Evolutionary conservation across 2,113 vertebrate genomes (phyloP), one percentile per base, ranked within the genome.

Genomic region (Copsychus sechellarum): DNA sequence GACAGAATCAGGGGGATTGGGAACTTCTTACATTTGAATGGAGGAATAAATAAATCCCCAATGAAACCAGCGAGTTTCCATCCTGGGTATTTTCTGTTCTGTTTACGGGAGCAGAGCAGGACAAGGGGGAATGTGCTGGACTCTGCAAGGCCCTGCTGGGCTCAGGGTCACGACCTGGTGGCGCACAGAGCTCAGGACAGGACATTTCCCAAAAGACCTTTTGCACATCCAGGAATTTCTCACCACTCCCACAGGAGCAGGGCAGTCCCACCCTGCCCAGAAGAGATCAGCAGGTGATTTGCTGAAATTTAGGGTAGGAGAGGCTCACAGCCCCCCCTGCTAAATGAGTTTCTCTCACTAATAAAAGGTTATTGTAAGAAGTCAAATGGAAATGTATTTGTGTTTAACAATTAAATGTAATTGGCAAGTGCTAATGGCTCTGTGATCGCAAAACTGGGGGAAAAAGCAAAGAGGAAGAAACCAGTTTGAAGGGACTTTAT

Each of bases 401-500:
- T 83, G 93, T 96, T 97, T 89, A 94, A 95, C 96, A 97, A 93
- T 96, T 96, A 94, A 81, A 97, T 50, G n/a, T 93, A 95, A 96
- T 98, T 96, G 96, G 92, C 90, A 95, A 98, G 91, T 86, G 94
- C 90, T 98, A 97, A 97, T 91, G 91, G 91, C 91, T 97, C 93
- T 87, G 86, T 80, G 87, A 96, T 94, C n/a, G 9, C 67, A 82
- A 97, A 97, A 97, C 86, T 88, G 95, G 95, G 91, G 85, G 82
- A 54, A 95, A 97, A 98, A 98, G 97, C 97, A 96, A 97, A 96
- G 96, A 97, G 96, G 97, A 96, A 98, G 97, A 97, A 97, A 97
- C 97, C 97, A 98, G 98, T 98, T 98, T 97, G 96, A 97, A 98
- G 98, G 97, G 95, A 98, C 99, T 98, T 98, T 98, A 98, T 99